These are phyloP conservation scores for Cyphomyrus plagiostoma DNA, from an alignment of 2,113 vertebrate species.

Conservation along the genomic window DNA sequence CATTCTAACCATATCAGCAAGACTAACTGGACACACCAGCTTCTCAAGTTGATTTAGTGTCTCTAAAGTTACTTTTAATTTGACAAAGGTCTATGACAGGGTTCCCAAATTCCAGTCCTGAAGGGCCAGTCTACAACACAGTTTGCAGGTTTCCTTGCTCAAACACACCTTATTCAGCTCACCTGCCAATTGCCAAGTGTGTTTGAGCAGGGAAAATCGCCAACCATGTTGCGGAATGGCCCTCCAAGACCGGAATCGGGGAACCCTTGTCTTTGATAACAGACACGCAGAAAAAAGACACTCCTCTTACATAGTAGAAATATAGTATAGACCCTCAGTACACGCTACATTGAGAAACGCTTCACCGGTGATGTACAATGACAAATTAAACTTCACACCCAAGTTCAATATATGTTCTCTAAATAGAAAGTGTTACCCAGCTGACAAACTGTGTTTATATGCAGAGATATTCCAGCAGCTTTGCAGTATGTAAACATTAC, in stretches of 20 bases:
- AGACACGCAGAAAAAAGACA: background rate
- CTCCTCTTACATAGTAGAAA: background rate
- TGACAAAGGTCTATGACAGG: background rate
- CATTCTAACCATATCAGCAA: background rate
- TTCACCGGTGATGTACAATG: background rate
- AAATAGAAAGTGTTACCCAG: background rate
- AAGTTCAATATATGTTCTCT: background rate
- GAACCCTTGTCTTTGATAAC: background rate
- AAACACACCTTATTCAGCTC: background rate
- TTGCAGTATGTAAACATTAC: background rate
- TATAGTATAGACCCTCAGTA: background rate
- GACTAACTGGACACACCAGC: background rate
- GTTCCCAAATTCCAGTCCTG: background rate
- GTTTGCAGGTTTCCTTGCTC: background rate
- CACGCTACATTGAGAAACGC: background rate
- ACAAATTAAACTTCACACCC: background rate
- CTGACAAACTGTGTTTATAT: background rate
- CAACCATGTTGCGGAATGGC: background rate
- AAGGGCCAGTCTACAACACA: background rate
- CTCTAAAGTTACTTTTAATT: background rate
- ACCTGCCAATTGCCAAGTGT: background rate
- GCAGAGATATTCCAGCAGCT: background rate
- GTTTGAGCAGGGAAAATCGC: background rate
- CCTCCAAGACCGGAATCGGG: background rate
- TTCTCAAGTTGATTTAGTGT: background rate